Percentiles rank a stretch among this genome's conserved stretches.
These are phyloP conservation scores for Holothuria leucospilota DNA, from an alignment of 53 echinoderm and acorn worm species.

Conservation along the genomic window DNA sequence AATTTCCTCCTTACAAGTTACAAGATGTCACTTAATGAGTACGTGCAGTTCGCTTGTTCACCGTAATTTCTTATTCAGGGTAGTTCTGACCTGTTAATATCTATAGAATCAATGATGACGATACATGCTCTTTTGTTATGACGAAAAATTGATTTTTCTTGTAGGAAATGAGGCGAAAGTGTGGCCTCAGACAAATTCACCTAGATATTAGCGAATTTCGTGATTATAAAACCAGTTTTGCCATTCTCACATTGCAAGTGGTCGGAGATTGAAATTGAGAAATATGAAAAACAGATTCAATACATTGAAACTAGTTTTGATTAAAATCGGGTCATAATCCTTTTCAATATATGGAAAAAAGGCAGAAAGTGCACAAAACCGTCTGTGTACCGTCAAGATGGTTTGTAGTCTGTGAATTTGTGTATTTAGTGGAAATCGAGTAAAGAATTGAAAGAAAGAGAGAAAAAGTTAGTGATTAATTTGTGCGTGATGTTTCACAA, in stretches of 20 bases:
- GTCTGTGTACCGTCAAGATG: too few species aligned
- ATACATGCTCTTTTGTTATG: slow-evolving; percentile 25
- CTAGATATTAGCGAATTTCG: slow-evolving; percentile 17
- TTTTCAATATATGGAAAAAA: not conserved
- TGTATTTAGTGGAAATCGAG: too few species aligned
- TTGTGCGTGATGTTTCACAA: too few species aligned
- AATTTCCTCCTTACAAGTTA: slow-evolving; percentile 11
- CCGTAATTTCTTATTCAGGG: slow-evolving; percentile 22
- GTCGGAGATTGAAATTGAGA: not conserved
- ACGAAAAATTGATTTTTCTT: slow-evolving; percentile 54
- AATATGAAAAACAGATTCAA: not conserved
- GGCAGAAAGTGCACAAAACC: too few species aligned
- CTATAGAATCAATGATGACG: slow-evolving; percentile 28
- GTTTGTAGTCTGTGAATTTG: too few species aligned
- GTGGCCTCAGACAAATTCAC: slow-evolving; percentile 21
- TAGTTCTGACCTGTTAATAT: slow-evolving; percentile 41
- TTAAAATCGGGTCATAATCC: slow-evolving; percentile 46
- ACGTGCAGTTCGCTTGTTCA: slow-evolving; percentile 26
- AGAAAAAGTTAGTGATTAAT: too few species aligned
- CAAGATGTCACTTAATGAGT: slow-evolving; percentile 19
- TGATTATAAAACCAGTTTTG: slow-evolving; percentile 34
- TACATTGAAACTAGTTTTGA: slow-evolving; percentile 35
- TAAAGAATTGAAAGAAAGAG: too few species aligned
- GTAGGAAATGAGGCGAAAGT: slow-evolving; percentile 4
- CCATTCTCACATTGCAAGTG: not conserved